These are phyloP conservation scores for Phengaris alcon DNA, from an alignment of 2,888 invertebrate genomes.

Conservation along the genomic window DNA sequence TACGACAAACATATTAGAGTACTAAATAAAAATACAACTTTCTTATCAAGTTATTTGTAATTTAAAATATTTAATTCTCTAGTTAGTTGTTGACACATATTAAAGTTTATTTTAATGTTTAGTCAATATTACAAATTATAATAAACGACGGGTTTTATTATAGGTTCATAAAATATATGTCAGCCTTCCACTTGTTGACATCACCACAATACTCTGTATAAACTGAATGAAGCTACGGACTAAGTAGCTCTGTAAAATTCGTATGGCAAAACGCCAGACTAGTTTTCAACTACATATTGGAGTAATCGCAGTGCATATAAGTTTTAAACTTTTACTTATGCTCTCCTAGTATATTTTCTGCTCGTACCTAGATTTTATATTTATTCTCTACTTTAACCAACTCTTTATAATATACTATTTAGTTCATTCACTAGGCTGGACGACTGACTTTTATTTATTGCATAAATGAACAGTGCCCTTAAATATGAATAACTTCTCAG, in stretches of 20 bases:
- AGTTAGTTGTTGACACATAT: no score
- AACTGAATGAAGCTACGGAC: conserved; percentile 17
- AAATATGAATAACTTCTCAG: no score
- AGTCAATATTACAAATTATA: neutral
- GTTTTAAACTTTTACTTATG: conserved; percentile 24
- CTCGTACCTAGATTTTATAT: neutral
- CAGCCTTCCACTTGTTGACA: conserved; percentile 21
- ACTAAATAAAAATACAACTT: no score
- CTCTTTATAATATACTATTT: no score
- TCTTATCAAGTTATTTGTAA: no score
- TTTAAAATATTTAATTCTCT: no score
- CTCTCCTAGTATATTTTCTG: neutral
- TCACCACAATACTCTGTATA: conserved; percentile 20
- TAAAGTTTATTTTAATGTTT: no score
- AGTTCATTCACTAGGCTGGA: no score
- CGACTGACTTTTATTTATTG: no score
- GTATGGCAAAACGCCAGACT: conserved; percentile 24
- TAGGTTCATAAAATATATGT: conserved; percentile 18
- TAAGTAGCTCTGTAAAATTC: neutral
- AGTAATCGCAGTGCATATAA: conserved; percentile 20
- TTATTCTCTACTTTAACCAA: no score
- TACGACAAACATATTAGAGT: no score
- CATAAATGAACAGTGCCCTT: no score
- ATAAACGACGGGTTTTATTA: neutral
- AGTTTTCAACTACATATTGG: conserved; percentile 23